Conservation (phyloP, 2,888 invertebrate species). For the Drosophila austrosaltans region DNA sequence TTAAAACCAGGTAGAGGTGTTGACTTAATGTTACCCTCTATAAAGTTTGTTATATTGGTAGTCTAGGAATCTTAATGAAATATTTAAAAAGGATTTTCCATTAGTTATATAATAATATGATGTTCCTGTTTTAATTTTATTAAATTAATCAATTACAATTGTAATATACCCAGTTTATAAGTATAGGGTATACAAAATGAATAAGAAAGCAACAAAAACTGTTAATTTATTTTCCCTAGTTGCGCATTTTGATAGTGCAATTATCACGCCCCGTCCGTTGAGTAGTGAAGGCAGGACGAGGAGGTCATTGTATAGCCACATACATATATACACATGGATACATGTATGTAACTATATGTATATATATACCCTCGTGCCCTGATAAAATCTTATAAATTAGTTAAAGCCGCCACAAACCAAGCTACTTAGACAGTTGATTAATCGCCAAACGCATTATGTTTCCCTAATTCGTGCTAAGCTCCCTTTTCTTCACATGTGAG, state of each 20-base stretch:
- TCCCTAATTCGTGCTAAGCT: constrained; percentile 61
- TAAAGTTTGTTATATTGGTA: no score
- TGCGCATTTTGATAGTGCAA: constrained; percentile 73
- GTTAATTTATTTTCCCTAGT: constrained; percentile 66
- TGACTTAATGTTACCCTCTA: background rate
- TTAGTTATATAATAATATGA: no score
- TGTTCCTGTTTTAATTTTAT: no score
- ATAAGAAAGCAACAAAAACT: constrained; percentile 28
- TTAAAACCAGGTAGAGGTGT: background rate
- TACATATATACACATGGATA: background rate
- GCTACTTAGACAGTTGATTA: constrained; percentile 70
- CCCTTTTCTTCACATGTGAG: constrained; percentile 36
- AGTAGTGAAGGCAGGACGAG: constrained; percentile 20
- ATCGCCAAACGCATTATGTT: constrained; percentile 69
- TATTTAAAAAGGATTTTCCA: no score
- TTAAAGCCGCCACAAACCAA: constrained; percentile 38
- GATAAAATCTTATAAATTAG: constrained; percentile 76
- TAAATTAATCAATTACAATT: background rate
- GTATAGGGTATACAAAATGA: background rate
- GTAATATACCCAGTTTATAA: background rate
- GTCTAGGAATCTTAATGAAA: no score
- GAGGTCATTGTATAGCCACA: background rate
- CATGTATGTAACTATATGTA: background rate
- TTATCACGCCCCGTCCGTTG: constrained; percentile 61
- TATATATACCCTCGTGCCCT: background rate